These are phyloP conservation scores for Agapornis canus DNA, from an alignment of 2,797 vertebrate genomes.

Conservation along the genomic window DNA sequence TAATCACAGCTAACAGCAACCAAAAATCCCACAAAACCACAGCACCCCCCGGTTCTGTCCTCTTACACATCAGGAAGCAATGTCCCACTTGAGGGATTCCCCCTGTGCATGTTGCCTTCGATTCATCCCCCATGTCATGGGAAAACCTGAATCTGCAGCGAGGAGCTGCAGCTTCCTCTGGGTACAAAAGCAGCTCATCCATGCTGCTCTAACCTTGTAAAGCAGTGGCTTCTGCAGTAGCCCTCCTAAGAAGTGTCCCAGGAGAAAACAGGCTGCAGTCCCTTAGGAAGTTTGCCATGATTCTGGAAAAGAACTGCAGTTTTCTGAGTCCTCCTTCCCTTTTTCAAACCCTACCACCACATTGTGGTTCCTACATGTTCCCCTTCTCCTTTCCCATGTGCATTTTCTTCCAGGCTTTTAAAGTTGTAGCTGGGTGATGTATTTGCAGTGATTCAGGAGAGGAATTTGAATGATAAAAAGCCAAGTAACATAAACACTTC, in stretches of 20 bases:
- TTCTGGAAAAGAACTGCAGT: background rate
- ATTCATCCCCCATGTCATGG: background rate
- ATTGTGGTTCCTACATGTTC: background rate
- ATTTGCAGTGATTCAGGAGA: background rate
- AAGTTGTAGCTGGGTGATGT: background rate
- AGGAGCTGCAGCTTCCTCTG: background rate
- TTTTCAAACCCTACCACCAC: background rate
- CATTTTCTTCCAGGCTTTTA: background rate
- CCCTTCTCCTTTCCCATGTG: background rate
- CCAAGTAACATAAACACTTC: conserved; percentile 15
- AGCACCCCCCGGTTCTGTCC: background rate
- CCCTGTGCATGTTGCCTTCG: background rate
- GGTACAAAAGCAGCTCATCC: background rate
- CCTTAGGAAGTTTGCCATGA: background rate
- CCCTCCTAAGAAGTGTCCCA: background rate
- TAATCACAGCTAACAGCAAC: background rate
- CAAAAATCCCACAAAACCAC: background rate
- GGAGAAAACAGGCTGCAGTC: background rate
- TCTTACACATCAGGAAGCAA: background rate
- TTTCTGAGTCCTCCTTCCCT: background rate
- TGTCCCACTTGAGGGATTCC: background rate
- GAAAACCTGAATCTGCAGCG: background rate
- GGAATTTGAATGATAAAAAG: conserved; percentile 57
- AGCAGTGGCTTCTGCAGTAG: background rate
- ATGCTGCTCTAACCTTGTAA: rapidly evolving